Evolutionary conservation across 1,140 invertebrate genomes (phyloP).

Genomic region (Leptopilina boulardi): DNA sequence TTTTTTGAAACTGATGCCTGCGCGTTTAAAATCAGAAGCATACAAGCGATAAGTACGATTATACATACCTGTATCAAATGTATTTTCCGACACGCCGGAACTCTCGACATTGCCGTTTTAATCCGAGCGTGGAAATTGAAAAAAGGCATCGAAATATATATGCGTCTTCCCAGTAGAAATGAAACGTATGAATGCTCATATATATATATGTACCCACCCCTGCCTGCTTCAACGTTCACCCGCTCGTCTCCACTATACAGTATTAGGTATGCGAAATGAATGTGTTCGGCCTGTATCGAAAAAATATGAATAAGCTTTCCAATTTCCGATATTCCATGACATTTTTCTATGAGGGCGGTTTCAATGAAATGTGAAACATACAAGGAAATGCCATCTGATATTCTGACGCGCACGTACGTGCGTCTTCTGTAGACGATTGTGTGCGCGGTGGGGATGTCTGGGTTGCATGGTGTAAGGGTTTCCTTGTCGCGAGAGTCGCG

Average conservation of each 20-base stretch:
- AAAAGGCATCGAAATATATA: constrained; percentile 56
- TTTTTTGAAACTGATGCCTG: not conserved
- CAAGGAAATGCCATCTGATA: constrained; percentile 75
- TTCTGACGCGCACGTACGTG: constrained; percentile 64
- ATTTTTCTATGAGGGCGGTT: constrained; percentile 73
- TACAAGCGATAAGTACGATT: constrained; percentile 50
- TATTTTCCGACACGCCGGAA: constrained; percentile 58
- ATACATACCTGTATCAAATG: constrained; percentile 54
- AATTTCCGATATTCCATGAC: constrained; percentile 76
- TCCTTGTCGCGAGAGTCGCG: constrained; percentile 41
- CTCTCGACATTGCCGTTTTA: constrained; percentile 57
- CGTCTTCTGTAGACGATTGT: constrained; percentile 34
- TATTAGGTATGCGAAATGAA: constrained; percentile 73
- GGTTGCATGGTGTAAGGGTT: constrained; percentile 15
- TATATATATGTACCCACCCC: too few relatives aligned
- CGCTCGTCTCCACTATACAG: constrained; percentile 50
- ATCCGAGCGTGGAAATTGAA: constrained; percentile 64
- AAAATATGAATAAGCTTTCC: constrained; percentile 76
- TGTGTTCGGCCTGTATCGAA: constrained; percentile 68
- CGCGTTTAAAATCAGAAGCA: constrained; percentile 49
- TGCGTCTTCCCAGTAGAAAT: constrained; percentile 54
- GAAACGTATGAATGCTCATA: constrained; percentile 59
- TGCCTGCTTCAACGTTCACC: constrained; percentile 44
- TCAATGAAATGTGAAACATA: constrained; percentile 73
- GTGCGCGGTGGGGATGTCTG: constrained; percentile 15